Conservation (phyloP, 2,888 invertebrate genomes). For the Harpagoxenus sublaevis region DNA sequence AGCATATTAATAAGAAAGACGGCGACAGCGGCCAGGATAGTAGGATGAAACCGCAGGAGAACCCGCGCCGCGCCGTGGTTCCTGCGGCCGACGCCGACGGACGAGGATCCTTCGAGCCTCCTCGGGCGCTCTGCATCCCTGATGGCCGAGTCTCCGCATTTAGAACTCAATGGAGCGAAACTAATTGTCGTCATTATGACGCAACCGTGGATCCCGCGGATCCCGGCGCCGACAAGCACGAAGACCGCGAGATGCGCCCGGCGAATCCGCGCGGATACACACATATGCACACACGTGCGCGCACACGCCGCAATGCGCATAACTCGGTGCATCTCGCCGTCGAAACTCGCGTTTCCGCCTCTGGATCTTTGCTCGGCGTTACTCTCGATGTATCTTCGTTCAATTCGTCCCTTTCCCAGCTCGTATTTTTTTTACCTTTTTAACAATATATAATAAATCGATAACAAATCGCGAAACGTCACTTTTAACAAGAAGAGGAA, state of each 20-base stretch:
- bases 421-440: neutral
- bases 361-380: neutral
- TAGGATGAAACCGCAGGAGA: slow-evolving; percentile 83
- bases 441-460: too few relatives aligned
- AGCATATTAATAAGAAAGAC: slow-evolving; percentile 86
- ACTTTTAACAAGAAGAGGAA: neutral
- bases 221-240: neutral
- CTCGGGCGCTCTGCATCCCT: slow-evolving; percentile 82
- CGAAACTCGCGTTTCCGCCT: neutral
- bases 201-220: slow-evolving; percentile 23
- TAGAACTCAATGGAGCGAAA: slow-evolving; percentile 86
- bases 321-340: neutral
- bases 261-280: neutral
- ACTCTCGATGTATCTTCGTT: neutral
- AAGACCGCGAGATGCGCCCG: neutral
- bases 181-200: slow-evolving; percentile 81
- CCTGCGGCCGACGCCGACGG: slow-evolving; percentile 60
- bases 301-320: neutral
- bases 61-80: slow-evolving; percentile 47
- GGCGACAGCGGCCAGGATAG: slow-evolving; percentile 85
- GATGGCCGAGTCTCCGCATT: slow-evolving; percentile 84
- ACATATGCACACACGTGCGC: neutral
- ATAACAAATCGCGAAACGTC: neutral
- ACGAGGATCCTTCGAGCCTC: slow-evolving; percentile 80
- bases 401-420: neutral